Evolutionary conservation across 2,888 invertebrate species (phyloP).

Genomic region (Stegophylla sp.): DNA sequence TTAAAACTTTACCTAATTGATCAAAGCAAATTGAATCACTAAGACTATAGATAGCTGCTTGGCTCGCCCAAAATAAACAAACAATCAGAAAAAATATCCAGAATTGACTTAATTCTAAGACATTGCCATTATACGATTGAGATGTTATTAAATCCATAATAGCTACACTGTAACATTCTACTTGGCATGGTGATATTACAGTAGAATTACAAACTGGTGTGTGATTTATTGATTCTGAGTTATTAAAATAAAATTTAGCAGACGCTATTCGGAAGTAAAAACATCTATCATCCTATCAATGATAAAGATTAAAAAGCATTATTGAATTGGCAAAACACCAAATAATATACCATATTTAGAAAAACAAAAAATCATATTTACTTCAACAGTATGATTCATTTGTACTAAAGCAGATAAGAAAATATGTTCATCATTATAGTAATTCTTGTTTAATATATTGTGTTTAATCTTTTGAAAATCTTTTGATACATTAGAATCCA

Average conservation of each 20-base stretch:
- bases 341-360: neutral
- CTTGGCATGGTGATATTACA: slow-evolving; percentile 23
- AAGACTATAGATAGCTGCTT: slow-evolving; percentile 52
- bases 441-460: neutral
- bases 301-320: neutral
- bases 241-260: slow-evolving; percentile 7
- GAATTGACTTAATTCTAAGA: slow-evolving; percentile 40
- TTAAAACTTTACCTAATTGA: slow-evolving; percentile 53
- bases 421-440: slow-evolving; percentile 28
- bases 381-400: slow-evolving; percentile 5
- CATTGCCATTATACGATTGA: slow-evolving; percentile 26
- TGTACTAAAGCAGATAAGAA: neutral
- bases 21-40: slow-evolving; percentile 60
- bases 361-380: neutral
- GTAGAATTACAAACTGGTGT: slow-evolving; percentile 3
- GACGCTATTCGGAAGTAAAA: slow-evolving; percentile 18
- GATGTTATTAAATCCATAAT: slow-evolving; percentile 50
- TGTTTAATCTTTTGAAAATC: neutral
- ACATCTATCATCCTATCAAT: neutral
- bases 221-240: neutral
- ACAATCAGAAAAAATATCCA: slow-evolving; percentile 56
- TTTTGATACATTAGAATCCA: neutral
- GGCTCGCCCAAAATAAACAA: slow-evolving; percentile 55
- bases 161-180: slow-evolving; percentile 19
- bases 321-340: neutral